Conservation (phyloP, 1,140 invertebrate genomes). For the Caenorhabditis latens region DNA sequence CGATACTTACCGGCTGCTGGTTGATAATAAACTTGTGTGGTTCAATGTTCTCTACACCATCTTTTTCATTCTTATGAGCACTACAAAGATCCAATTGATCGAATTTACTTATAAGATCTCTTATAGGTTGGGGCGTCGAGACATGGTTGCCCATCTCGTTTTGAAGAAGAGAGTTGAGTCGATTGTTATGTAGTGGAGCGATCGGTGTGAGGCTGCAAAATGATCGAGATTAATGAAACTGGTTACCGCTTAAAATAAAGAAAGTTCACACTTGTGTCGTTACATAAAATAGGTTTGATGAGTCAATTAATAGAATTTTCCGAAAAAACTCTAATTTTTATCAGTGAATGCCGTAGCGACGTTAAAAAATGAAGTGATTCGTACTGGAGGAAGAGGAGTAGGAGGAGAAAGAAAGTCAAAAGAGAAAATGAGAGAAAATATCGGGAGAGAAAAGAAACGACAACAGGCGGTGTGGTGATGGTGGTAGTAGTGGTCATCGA, state of each 20-base stretch:
- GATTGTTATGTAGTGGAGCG: not conserved
- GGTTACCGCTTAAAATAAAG: not conserved
- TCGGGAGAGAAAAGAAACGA: not conserved
- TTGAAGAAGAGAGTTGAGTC: slow-evolving; percentile 1
- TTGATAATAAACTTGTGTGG: slow-evolving; percentile 37
- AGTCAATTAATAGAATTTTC: not conserved
- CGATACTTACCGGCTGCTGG: slow-evolving; percentile 18
- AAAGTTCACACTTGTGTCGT: no score
- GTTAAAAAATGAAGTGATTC: slow-evolving; percentile 1
- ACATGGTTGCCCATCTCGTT: slow-evolving; percentile 40
- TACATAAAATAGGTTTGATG: no score
- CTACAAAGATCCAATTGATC: slow-evolving; percentile 36
- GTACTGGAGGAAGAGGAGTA: not conserved
- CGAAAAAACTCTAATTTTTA: not conserved
- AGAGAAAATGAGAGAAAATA: not conserved
- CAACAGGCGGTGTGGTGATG: not conserved
- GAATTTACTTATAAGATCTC: slow-evolving; percentile 26
- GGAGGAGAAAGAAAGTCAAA: not conserved
- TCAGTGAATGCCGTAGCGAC: not conserved
- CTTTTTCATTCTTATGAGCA: slow-evolving; percentile 36
- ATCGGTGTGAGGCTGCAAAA: slow-evolving; percentile 2
- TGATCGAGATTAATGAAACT: slow-evolving; percentile 16
- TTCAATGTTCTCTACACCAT: slow-evolving; percentile 35
- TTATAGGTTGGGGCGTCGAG: slow-evolving; percentile 23
- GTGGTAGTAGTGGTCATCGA: slow-evolving; percentile 2